Evolutionary conservation across 2,113 vertebrate genomes (phyloP).

Genomic region (Dromas ardeola): DNA sequence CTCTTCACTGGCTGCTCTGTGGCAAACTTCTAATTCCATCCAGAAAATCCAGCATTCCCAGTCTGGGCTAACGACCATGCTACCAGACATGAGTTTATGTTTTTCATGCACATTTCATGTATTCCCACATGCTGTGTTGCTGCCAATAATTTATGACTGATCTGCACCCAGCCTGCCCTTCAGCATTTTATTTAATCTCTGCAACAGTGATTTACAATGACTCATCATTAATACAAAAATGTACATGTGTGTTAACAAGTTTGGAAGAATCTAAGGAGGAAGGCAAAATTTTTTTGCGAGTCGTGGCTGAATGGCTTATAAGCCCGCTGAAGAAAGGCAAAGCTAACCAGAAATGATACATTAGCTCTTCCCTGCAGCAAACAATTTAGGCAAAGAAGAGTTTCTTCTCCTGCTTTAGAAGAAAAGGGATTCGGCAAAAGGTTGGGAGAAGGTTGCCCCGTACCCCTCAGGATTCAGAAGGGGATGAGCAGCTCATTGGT

Average conservation of each 20-base stretch:
- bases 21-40: constrained; percentile 60
- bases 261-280: constrained; percentile 73
- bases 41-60: constrained; percentile 62
- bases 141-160: constrained; percentile 96
- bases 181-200: constrained; percentile 94
- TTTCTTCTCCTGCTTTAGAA: background rate
- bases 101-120: constrained; percentile 81
- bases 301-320: constrained; percentile 52
- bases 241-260: constrained; percentile 93
- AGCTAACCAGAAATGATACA: constrained; percentile 3
- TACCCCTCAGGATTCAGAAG: background rate
- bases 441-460: background rate
- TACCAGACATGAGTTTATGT: constrained; percentile 75
- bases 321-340: constrained; percentile 13
- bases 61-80: constrained; percentile 74
- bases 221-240: constrained; percentile 87
- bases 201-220: constrained; percentile 80
- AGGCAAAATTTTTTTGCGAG: constrained; percentile 40
- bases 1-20: constrained; percentile 51
- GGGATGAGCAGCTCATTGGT: background rate
- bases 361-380: constrained; percentile 44
- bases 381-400: background rate
- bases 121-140: constrained; percentile 84
- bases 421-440: background rate
- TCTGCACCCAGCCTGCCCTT: constrained; percentile 88